phyloP scores from a whole-genome alignment of 2,888 invertebrate genomes.

The Cancer borealis region DNA sequence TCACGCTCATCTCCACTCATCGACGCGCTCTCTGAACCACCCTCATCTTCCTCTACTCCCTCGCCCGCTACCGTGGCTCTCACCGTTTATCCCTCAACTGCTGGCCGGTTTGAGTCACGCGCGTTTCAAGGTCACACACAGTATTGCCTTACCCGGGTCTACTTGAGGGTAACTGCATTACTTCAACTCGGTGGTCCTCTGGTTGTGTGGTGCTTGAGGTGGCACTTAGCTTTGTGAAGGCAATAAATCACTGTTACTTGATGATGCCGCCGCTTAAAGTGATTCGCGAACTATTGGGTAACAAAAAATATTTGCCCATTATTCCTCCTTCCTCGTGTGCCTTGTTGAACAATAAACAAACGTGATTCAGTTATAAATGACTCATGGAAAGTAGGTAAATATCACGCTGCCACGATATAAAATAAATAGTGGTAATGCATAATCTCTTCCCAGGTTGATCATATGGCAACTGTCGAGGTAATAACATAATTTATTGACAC shows the following conservation, averaged over 20 bases:
- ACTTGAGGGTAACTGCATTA: conserved; percentile 32
- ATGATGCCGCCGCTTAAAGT: background rate
- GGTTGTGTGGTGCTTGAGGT: background rate
- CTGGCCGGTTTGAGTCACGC: conserved; percentile 6
- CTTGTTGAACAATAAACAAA: background rate
- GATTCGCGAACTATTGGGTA: background rate
- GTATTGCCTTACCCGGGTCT: conserved; percentile 14
- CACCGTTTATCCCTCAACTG: background rate
- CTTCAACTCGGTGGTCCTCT: background rate
- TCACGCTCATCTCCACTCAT: background rate
- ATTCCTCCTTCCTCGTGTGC: background rate
- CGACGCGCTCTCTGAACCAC: background rate
- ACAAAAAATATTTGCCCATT: background rate
- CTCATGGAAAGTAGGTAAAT: background rate
- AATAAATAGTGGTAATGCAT: background rate
- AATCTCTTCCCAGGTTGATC: background rate
- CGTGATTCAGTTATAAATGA: background rate
- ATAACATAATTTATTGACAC: background rate
- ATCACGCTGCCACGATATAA: background rate
- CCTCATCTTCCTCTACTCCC: background rate
- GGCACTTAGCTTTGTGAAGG: conserved; percentile 13
- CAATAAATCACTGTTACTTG: background rate
- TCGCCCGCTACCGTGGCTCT: background rate
- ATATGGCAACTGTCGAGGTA: background rate
- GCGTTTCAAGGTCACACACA: conserved; percentile 24